Evolutionary conservation across 2,888 invertebrate species (phyloP).

Genomic region (Stictocephala bisonia): DNA sequence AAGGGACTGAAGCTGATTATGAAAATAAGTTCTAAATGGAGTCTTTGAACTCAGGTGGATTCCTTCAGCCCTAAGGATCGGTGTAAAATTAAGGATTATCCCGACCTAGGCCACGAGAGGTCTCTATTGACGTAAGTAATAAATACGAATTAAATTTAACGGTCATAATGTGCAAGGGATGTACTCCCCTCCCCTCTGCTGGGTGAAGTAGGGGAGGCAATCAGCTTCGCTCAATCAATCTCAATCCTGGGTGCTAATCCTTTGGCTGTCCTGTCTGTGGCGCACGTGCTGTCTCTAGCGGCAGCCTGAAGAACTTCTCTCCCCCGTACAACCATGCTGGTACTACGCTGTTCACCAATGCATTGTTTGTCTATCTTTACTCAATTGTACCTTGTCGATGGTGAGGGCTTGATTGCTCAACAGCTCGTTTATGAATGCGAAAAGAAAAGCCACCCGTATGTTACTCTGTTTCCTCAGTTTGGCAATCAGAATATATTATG

Average conservation of each 20-base stretch:
- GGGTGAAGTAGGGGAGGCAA: background rate
- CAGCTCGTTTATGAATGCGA: no score
- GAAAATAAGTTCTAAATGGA: no score
- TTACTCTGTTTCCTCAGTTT: no score
- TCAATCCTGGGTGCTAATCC: constrained; percentile 24
- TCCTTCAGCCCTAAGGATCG: no score
- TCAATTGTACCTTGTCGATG: no score
- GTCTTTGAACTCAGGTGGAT: no score
- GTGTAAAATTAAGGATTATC: constrained; percentile 16
- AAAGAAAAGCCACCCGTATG: no score
- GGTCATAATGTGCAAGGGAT: constrained; percentile 19
- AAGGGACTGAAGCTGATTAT: no score
- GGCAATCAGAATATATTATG: no score
- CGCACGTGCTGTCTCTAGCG: constrained; percentile 5
- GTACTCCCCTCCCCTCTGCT: constrained; percentile 15
- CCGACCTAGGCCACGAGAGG: constrained; percentile 4
- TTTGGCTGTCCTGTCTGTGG: no score
- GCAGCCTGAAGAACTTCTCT: background rate
- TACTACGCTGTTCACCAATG: constrained; percentile 7
- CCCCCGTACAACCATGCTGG: constrained; percentile 5
- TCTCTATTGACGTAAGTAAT: constrained; percentile 13
- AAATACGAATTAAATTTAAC: constrained; percentile 41
- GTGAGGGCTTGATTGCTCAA: constrained; percentile 16
- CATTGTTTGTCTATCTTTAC: no score
- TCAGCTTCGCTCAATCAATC: constrained; percentile 30